Evolutionary conservation across 2,888 invertebrate genomes (phyloP), one percentile per base, ranked within the genome.

Genomic region (Brachycybe producta): DNA sequence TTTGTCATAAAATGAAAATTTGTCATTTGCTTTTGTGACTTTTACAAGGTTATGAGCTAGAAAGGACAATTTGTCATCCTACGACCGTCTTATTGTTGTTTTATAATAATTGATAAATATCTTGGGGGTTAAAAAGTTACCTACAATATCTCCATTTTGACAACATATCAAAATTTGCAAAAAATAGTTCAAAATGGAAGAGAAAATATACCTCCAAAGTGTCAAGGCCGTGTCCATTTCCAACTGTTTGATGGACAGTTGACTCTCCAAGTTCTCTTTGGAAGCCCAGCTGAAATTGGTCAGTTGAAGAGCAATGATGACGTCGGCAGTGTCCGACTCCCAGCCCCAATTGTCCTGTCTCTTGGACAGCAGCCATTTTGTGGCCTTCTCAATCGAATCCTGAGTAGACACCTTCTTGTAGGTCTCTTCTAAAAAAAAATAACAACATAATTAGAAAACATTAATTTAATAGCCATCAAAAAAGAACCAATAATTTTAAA

Each of bases 221-320:
- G 84, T 76, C 46, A 86, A 75, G 44, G 87, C 75, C 52, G 86
- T 80, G 62, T 88, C 86, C 45, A 88, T 77, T 67, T 88, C 87
- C 79, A 88, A 79, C 66, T 87, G 85, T 63, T 88, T 88, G 27
- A 80, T 79, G 17, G 82, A 82, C 43, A 88, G 74, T 64, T 82
- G 80, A 69, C 81, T 75, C 62, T 82, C 81, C 52, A 80, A 65
- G 2, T 76, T 73, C 52, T 75, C 73, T 15, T 75, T 74, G 56
- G 74, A 61, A 52, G 70, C 51, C 54, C 61, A 56, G 58, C 61
- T 56, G 57, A 60, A 57, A 44, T 67, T 63, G 35, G 70, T 70
- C 24, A 59, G 54, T 68, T 84, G 81, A 51, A 87, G 73, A 28
- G 86, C 84, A 36, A 85, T 73, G 62, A 87, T 75, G 2, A 84